Conservation (phyloP, 2,797 vertebrate species). For the Mormyrus proboscirostris region DNA sequence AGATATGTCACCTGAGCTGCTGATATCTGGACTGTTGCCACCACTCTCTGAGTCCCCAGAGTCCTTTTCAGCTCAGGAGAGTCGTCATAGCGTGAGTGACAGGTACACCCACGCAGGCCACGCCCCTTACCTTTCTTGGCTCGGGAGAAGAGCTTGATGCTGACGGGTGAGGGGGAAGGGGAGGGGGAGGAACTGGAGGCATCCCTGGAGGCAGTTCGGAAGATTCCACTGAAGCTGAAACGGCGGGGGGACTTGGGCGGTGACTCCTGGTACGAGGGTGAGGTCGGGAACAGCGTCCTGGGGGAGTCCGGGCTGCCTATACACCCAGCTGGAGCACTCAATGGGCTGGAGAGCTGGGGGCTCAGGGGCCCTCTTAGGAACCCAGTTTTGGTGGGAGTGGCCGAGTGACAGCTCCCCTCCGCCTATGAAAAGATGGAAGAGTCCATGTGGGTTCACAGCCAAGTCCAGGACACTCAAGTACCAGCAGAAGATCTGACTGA, state of each 20-base stretch:
- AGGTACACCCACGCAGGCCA: neutral
- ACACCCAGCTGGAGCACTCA: slow-evolving; percentile 71
- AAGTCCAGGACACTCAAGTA: neutral
- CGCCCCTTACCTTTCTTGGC: slow-evolving; percentile 81
- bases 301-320: slow-evolving; percentile 74
- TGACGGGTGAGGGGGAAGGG: slow-evolving; percentile 61
- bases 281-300: slow-evolving; percentile 82
- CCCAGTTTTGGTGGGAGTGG: slow-evolving; percentile 76
- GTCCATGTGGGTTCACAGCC: neutral
- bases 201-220: slow-evolving; percentile 84
- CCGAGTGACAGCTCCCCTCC: slow-evolving; percentile 61
- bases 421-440: slow-evolving; percentile 52
- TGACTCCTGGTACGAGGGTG: slow-evolving; percentile 62
- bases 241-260: slow-evolving; percentile 89
- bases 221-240: slow-evolving; percentile 92
- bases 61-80: neutral
- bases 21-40: neutral
- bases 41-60: neutral
- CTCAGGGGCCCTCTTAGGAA: slow-evolving; percentile 70
- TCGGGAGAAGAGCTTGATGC: slow-evolving; percentile 91
- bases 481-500: neutral
- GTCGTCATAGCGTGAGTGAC: neutral
- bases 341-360: slow-evolving; percentile 62
- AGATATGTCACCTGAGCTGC: neutral
- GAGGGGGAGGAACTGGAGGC: slow-evolving; percentile 62